Percentiles rank a stretch among this genome's conserved stretches.
Evolutionary conservation across 1,140 invertebrate species (phyloP).

Genomic region (Limonius californicus): DNA sequence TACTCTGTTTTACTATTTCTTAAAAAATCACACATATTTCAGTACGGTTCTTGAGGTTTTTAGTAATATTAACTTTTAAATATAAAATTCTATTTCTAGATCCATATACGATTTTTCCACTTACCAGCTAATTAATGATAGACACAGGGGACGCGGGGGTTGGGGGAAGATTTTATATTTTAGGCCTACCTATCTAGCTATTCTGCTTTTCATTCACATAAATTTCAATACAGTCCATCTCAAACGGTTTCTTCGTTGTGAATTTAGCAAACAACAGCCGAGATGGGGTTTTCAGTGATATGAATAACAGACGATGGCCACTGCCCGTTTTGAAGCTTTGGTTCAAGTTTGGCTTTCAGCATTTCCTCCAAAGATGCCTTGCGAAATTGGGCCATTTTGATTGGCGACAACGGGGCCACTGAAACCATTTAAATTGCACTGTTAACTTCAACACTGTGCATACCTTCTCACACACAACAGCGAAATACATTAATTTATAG

Average conservation of each 20-base stretch:
- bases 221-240: constrained; percentile 41
- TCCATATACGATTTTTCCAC: background rate
- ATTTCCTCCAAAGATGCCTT: constrained; percentile 55
- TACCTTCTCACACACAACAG: background rate
- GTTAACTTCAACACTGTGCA: background rate
- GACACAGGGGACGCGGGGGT: background rate
- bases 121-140: constrained; percentile 2
- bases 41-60: background rate
- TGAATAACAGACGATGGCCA: constrained; percentile 62
- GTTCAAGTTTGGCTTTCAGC: constrained; percentile 44
- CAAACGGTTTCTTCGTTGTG: background rate
- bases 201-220: constrained; percentile 20
- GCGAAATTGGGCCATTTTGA: constrained; percentile 63
- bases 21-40: background rate
- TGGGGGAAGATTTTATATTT: constrained; percentile 10
- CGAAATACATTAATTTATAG: background rate
- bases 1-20: background rate
- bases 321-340: constrained; percentile 34
- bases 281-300: constrained; percentile 76
- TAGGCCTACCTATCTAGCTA: constrained; percentile 13
- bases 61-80: background rate
- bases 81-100: background rate
- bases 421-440: constrained; percentile 39
- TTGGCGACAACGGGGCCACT: constrained; percentile 67
- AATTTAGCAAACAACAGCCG: constrained; percentile 67